Evolutionary conservation across 2,888 invertebrate species (phyloP), one percentile per base, ranked within the genome.

Genomic region (Beris morrisii): DNA sequence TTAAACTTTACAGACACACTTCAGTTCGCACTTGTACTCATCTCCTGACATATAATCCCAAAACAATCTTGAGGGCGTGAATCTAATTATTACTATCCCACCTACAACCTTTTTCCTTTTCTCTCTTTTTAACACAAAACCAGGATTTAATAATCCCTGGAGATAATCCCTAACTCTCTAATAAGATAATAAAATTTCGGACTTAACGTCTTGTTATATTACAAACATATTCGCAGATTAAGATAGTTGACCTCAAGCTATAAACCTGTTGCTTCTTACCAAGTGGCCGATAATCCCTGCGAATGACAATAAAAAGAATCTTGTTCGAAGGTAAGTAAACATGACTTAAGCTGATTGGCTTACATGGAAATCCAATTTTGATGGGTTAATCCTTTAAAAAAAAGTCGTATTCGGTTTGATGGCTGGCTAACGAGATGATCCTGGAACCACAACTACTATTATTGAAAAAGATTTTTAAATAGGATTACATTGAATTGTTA

Each of bases 351-450:
- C 56, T 56, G 56, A 56, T 56, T 56, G 56, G 56, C 44, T 56
- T 56, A 56, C 56, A 56, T 43, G 44, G 56, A 56, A 56, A 56
- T 56, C 56, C 56, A 56, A 56, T 56, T 56, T 56, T 11, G 22
- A 22, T 22, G 22, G 3, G 22, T 22, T 22, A 22, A 22, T 22
- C 22, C 22, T 22, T 22, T 22, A 22, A 22, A 22, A 22, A 22
- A 22, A 22, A n/a, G n/a, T 22, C 22, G 2, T 22, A 1, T 22
- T 22, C 3, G 2, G 22, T 22, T 22, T 22, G 22, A 22, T 22
- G 22, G 22, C 22, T 22, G 22, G 22, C 22, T 22, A 22, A 22
- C 22, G 22, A 22, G 22, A 22, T 22, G 22, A 22, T 22, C 22
- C 22, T 22, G 22, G 3, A 22, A 22, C 22, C 22, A 22, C 1